Evolutionary conservation across 1,140 invertebrate genomes (phyloP).

Genomic region (Pomacea maculata): DNA sequence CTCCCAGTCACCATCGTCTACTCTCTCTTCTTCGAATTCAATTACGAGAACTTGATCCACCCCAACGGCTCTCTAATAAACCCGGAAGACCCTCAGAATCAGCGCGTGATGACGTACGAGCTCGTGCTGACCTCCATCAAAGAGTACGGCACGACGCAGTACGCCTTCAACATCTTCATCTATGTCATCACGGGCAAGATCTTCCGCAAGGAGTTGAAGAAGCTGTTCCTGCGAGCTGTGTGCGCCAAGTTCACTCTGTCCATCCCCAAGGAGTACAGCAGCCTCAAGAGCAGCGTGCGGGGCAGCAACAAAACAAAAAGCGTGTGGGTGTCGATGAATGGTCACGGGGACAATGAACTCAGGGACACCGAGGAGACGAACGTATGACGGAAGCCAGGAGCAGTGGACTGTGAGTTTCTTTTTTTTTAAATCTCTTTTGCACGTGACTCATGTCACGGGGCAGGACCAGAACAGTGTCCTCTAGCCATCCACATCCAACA

Average conservation of each 20-base stretch:
- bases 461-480: neutral
- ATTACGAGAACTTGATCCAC: neutral
- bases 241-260: slow-evolving; percentile 35
- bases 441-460: neutral
- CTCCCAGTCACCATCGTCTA: slow-evolving; percentile 59
- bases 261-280: slow-evolving; percentile 43
- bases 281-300: slow-evolving; percentile 34
- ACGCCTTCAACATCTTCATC: slow-evolving; percentile 63
- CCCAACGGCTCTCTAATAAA: neutral
- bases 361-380: neutral
- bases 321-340: slow-evolving; percentile 39
- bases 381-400: neutral
- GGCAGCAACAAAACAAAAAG: slow-evolving; percentile 25
- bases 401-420: neutral
- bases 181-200: slow-evolving; percentile 61
- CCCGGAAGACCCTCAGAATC: slow-evolving; percentile 34
- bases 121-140: slow-evolving; percentile 52
- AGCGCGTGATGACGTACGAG: slow-evolving; percentile 46
- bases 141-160: slow-evolving; percentile 62
- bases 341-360: slow-evolving; percentile 17
- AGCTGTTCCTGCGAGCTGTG: slow-evolving; percentile 34
- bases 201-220: slow-evolving; percentile 58
- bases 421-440: neutral
- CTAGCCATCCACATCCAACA: neutral
- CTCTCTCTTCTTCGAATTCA: slow-evolving; percentile 42